Evolutionary conservation across 53 echinoderm and acorn worm species (phyloP).

Genomic region (Arbacia lixula): DNA sequence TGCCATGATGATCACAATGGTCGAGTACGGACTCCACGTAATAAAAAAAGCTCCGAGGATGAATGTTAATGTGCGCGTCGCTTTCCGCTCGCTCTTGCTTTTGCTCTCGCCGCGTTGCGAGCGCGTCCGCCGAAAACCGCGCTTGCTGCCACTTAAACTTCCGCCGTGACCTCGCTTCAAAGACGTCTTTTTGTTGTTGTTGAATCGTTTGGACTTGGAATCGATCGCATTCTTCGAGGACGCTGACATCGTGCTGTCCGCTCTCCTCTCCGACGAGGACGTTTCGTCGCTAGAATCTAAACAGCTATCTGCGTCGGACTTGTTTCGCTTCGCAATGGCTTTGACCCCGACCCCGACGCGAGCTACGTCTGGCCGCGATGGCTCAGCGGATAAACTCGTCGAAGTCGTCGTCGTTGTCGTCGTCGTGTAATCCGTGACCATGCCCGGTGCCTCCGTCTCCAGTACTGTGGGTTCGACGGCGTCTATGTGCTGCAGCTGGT

Average conservation of each 20-base stretch:
- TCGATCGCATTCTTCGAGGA: conserved; percentile 56
- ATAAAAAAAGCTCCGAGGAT: conserved; percentile 94
- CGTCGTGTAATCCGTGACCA: conserved; percentile 76
- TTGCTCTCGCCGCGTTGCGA: conserved; percentile 87
- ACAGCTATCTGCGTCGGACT: conserved; percentile 72
- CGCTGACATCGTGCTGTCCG: conserved; percentile 60
- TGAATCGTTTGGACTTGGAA: conserved; percentile 53
- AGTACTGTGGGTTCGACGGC: conserved; percentile 79
- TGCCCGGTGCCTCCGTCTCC: conserved; percentile 71
- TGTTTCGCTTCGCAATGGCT: conserved; percentile 11
- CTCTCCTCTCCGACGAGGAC: conserved; percentile 80
- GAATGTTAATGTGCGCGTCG: conserved; percentile 89
- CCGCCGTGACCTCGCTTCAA: conserved; percentile 34
- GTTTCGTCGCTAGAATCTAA: conserved; percentile 89
- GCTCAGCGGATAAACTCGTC: conserved; percentile 31
- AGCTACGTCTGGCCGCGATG: conserved; percentile 41
- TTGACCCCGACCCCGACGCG: conserved; percentile 49
- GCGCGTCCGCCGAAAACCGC: conserved; percentile 67
- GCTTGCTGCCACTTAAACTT: conserved; percentile 58
- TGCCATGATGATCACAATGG: conserved; percentile 81
- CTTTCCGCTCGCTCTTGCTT: conserved; percentile 91
- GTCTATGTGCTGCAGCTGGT: conserved; percentile 76
- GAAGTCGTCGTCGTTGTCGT: conserved; percentile 80
- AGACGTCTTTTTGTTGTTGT: conserved; percentile 51
- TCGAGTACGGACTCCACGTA: conserved; percentile 98